phyloP scores from a whole-genome alignment of 1,140 invertebrate genomes.

The Ganaspis sp. region DNA sequence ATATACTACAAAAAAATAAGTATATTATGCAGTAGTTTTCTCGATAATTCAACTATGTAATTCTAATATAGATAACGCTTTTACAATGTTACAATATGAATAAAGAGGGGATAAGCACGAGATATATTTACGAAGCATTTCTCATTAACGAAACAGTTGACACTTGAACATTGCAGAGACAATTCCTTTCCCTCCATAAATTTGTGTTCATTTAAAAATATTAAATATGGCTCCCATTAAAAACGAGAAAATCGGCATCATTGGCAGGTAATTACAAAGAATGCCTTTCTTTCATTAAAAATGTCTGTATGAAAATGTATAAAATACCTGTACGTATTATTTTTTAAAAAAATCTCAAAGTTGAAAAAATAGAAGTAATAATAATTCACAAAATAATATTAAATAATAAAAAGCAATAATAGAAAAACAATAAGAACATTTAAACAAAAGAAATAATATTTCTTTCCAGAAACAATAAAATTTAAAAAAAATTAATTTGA shows the following conservation, averaged over 20 bases:
- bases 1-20: no score
- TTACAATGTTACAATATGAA: not conserved
- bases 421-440: no score
- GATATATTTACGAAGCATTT: not conserved
- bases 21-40: no score
- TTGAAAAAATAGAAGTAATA: no score
- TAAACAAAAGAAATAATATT: no score
- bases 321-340: no score
- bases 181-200: not conserved
- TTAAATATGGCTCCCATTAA: constrained; percentile 54
- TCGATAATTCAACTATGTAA: not conserved
- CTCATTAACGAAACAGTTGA: not conserved
- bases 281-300: not conserved
- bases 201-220: not conserved
- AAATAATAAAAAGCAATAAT: no score
- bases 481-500: no score
- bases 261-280: constrained; percentile 77
- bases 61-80: not conserved
- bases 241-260: constrained; percentile 81
- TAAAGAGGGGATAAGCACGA: not conserved
- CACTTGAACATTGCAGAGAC: not conserved
- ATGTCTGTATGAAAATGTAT: not conserved
- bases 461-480: no score
- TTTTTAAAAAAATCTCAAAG: no score
- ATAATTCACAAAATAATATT: no score